phyloP scores from a whole-genome alignment of 2,797 vertebrate species.

The Poeciliopsis infans region DNA sequence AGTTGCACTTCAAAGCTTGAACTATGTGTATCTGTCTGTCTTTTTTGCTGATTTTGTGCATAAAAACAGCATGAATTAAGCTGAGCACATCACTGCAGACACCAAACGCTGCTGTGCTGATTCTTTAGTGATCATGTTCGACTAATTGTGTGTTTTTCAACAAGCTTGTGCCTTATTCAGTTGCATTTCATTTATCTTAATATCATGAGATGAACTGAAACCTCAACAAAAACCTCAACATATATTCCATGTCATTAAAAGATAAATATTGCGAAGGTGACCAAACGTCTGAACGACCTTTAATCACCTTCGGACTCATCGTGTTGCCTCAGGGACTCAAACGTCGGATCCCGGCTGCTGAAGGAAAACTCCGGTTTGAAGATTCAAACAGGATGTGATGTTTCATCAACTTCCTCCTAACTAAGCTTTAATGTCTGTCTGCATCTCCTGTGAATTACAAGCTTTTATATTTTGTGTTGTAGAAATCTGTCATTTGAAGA shows the following conservation, averaged over 20 bases:
- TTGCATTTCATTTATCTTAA: neutral
- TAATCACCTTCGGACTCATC: constrained; percentile 7
- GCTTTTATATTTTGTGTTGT: constrained; percentile 37
- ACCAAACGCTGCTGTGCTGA: neutral
- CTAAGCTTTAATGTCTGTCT: constrained; percentile 39
- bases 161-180: neutral
- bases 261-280: no score
- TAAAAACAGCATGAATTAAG: neutral
- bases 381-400: constrained; percentile 6
- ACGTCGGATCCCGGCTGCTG: constrained; percentile 9
- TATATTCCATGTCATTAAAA: neutral
- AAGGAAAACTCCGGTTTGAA: constrained; percentile 7
- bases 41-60: neutral
- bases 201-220: neutral
- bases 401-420: constrained; percentile 1
- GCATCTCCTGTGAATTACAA: constrained; percentile 23
- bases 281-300: neutral
- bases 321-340: constrained; percentile 68
- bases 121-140: neutral
- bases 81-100: neutral
- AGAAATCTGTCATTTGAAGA: constrained; percentile 27
- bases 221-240: neutral
- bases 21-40: neutral
- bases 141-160: neutral
- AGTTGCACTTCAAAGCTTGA: neutral